A percentile compares a stretch with the other conserved stretches of the same genome.
Evolutionary conservation across 2,113 vertebrate species (phyloP).

Genomic region (Nestor notabilis): DNA sequence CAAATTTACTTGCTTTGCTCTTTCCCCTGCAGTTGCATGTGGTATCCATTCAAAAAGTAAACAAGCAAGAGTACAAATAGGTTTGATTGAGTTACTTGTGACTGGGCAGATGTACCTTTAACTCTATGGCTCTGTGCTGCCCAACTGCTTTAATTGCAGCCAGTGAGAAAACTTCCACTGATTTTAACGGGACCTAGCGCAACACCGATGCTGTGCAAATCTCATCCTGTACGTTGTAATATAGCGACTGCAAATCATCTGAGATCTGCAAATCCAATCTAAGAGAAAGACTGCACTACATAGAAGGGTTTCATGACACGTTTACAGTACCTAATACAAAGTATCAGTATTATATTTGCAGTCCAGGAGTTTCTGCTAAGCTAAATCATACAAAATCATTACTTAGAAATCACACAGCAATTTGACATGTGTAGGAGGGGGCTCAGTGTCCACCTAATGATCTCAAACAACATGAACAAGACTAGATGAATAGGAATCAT

Average conservation of each 20-base stretch:
- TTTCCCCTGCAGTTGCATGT: background rate
- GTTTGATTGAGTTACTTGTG: background rate
- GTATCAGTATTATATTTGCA: background rate
- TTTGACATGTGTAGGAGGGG: background rate
- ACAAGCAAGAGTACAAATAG: background rate
- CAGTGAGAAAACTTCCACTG: background rate
- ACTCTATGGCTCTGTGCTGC: background rate
- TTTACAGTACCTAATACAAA: background rate
- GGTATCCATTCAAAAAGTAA: background rate
- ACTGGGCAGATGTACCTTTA: background rate
- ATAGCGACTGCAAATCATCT: background rate
- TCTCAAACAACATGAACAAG: conserved; percentile 31
- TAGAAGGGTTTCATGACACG: background rate
- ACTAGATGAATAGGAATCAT: background rate
- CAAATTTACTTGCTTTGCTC: background rate
- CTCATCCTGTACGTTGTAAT: background rate
- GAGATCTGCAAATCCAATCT: background rate
- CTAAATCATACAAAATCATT: conserved; percentile 23
- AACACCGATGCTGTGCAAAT: background rate
- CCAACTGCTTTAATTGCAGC: background rate
- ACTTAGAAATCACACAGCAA: conserved; percentile 46
- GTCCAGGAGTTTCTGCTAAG: background rate
- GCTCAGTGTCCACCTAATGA: background rate
- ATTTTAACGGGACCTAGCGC: background rate
- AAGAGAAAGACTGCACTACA: background rate